Conservation (phyloP, 2,113 vertebrate genomes). For the Pluvianellus socialis region DNA sequence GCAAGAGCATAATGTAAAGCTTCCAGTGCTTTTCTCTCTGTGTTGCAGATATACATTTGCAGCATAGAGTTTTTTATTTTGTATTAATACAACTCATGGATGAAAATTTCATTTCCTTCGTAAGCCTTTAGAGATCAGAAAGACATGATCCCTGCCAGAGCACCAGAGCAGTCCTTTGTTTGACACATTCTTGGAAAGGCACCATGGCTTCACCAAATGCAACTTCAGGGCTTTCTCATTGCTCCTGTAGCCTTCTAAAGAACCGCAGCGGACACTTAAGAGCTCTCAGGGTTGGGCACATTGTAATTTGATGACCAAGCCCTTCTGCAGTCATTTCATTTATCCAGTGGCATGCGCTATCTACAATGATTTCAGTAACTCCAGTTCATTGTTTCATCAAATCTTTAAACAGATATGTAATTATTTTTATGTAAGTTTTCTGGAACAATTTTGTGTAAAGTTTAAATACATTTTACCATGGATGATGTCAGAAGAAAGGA, state of each 20-base stretch:
- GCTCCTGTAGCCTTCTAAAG: background rate
- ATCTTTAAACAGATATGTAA: background rate
- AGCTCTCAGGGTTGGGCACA: background rate
- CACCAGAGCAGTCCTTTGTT: background rate
- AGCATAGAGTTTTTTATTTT: background rate
- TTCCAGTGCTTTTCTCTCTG: background rate
- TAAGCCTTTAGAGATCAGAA: background rate
- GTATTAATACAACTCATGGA: background rate
- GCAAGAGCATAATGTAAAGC: background rate
- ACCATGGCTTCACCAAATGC: background rate
- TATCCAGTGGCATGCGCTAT: background rate
- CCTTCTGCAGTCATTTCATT: background rate
- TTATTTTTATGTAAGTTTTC: background rate
- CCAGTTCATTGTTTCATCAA: background rate
- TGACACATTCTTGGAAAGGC: background rate
- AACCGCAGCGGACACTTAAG: background rate
- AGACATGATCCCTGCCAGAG: background rate
- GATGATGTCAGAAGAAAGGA: background rate
- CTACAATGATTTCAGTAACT: background rate
- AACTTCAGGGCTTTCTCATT: background rate
- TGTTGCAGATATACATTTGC: background rate
- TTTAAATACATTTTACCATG: background rate
- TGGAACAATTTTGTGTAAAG: background rate
- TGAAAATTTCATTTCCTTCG: background rate
- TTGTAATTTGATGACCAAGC: background rate